Percentiles rank a stretch among this genome's conserved stretches.
Conservation (phyloP, 2,113 vertebrate genomes). For the Hydrochoerus hydrochaeris region DNA sequence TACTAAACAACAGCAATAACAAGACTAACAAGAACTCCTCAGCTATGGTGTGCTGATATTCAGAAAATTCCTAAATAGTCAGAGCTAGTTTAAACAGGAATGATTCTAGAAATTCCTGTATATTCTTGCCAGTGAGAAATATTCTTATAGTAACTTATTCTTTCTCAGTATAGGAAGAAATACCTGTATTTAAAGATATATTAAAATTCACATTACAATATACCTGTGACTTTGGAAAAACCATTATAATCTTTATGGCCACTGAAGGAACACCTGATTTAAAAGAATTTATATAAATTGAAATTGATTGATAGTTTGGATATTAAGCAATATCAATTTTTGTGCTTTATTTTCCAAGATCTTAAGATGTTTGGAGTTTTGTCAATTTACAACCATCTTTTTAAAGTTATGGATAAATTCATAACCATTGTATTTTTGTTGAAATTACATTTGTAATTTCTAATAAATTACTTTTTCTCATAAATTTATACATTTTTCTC, state of each 20-base stretch:
- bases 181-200: not conserved
- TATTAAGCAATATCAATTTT: not conserved
- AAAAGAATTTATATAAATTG: not conserved
- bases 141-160: not conserved
- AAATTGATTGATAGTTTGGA: not conserved
- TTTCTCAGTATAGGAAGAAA: not conserved
- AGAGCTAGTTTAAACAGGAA: not conserved
- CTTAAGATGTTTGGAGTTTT: not conserved
- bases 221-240: not conserved
- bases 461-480: not conserved
- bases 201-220: not conserved
- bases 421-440: not conserved
- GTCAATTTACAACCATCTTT: not conserved
- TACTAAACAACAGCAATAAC: not conserved
- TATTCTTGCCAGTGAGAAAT: not conserved
- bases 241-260: not conserved
- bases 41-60: not conserved
- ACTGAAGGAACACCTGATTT: not conserved
- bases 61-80: not conserved
- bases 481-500: not conserved
- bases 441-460: not conserved
- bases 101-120: not conserved
- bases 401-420: not conserved
- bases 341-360: not conserved
- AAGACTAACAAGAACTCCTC: not conserved